Conservation (phyloP, 2,888 invertebrate genomes). For the Xylophagus ater region DNA sequence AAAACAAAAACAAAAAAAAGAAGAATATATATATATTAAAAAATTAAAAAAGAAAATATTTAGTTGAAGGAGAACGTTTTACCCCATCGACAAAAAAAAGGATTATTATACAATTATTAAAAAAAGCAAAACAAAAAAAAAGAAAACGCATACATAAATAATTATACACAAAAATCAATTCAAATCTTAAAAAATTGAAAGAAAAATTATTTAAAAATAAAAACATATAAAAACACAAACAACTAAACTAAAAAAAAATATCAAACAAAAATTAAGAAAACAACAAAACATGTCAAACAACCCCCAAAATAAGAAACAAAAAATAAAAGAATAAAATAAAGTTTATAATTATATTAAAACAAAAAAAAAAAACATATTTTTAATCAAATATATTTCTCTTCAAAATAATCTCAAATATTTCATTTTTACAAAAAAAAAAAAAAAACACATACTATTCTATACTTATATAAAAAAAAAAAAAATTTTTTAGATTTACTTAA, state of each 20-base stretch:
- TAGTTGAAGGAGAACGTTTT: too few species aligned
- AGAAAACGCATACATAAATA: conserved; percentile 18
- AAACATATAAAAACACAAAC: conserved; percentile 11
- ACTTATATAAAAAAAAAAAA: too few species aligned
- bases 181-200: conserved; percentile 16
- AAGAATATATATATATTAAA: too few species aligned
- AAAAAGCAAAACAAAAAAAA: conserved; percentile 26
- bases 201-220: conserved; percentile 26
- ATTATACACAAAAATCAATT: conserved; percentile 24
- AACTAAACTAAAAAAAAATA: conserved; percentile 17
- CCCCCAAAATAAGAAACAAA: too few species aligned
- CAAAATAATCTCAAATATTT: too few species aligned
- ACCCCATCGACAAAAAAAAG: neutral
- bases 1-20: neutral
- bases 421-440: too few species aligned
- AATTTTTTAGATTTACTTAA: too few species aligned
- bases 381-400: conserved; percentile 17
- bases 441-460: too few species aligned
- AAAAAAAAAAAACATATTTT: conserved; percentile 13
- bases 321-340: conserved; percentile 9
- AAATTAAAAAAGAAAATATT: too few species aligned
- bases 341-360: conserved; percentile 3
- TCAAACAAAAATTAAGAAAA: conserved; percentile 7
- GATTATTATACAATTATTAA: conserved; percentile 12
- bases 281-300: conserved; percentile 12